Base-by-base conservation (phyloP, 2,797 vertebrate genomes). In the Sebastes oblongus region DNA sequence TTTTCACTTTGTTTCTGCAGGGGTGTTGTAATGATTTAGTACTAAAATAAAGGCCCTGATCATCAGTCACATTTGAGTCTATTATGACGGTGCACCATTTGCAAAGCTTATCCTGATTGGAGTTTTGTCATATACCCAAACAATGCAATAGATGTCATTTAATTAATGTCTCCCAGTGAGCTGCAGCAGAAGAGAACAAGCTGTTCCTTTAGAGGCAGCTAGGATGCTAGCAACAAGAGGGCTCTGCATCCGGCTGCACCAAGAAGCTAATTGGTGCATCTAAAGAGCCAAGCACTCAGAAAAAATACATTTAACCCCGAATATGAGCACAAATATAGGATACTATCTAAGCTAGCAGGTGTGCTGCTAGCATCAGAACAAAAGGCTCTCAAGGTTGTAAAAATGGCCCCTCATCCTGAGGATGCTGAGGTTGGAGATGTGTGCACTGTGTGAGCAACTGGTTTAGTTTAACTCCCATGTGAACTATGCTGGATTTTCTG, bases 181-280 rank as follows among this genome's bases (percentile, higher is more conserved):
- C 46, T 58, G 4, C 71, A 62, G 87, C 77, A 27, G 61, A 58
- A 46, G 27, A 39, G 83, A 70, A 86, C 78, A 76, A 54, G 46
- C n/a, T 88, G 85, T 86, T 86, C 81, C 50, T 46, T 66, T 4
- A 20, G n/a, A 46, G 16, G 46, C 42, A 22, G 60, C 64, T 24
- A 66, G 72, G 72, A 65, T 22, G 46, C 69, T 52, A 16, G 8
- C 14, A 30, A 3, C 9, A 25, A 22, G 32, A 18, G 10, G 4
- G 6, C 16, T 64, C 60, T 54, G 46, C 75, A 32, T 50, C 42
- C 54, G 9, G 4, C 27, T 50, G 18, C 16, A 56, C 3, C 10
- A 9, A 6, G 29, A 59, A 69, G 61, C 34, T n/a, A 6, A 6
- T 2, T 5, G 3, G 9, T 7, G 32, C 8, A 54, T 3, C 2